Conservation (phyloP, 2,888 invertebrate species). For the Xestia ashworthii region DNA sequence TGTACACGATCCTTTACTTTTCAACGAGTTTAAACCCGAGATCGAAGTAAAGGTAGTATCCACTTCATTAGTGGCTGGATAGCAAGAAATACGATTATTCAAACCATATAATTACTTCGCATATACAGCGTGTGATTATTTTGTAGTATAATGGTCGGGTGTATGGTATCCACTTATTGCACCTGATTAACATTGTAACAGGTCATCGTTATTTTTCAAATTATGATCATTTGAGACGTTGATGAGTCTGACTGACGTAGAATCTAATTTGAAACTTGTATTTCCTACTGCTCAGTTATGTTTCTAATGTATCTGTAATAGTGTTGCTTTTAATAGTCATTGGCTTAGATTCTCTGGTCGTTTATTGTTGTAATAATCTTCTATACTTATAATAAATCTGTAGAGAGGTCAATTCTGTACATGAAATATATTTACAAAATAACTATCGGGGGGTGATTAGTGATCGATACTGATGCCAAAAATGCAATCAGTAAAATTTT, state of each 20-base stretch:
- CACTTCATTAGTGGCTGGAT: conserved; percentile 69
- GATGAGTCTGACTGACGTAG: conserved; percentile 38
- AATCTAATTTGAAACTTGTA: conserved; percentile 46
- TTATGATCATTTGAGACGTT: conserved; percentile 32
- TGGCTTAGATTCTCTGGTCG: conserved; percentile 19
- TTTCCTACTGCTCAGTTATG: neutral
- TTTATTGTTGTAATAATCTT: conserved; percentile 22
- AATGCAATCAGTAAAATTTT: no score
- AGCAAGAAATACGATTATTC: conserved; percentile 70
- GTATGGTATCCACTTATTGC: conserved; percentile 55
- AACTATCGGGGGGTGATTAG: no score
- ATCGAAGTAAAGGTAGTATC: conserved; percentile 53
- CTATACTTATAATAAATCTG: no score
- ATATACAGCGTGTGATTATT: conserved; percentile 63
- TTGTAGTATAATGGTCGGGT: conserved; percentile 42
- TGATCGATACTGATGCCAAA: no score
- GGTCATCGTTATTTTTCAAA: conserved; percentile 47
- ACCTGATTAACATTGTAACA: conserved; percentile 52
- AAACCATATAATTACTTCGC: conserved; percentile 67
- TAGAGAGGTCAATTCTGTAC: no score
- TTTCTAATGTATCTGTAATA: conserved; percentile 15
- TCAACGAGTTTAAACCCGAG: conserved; percentile 63
- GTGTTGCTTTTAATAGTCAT: conserved; percentile 32
- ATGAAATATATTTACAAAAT: no score
- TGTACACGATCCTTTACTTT: conserved; percentile 10